A percentile compares a stretch with the other conserved stretches of the same genome.
These are phyloP conservation scores for Sprattus sprattus DNA, from an alignment of 2,113 vertebrate genomes.

Conservation along the genomic window DNA sequence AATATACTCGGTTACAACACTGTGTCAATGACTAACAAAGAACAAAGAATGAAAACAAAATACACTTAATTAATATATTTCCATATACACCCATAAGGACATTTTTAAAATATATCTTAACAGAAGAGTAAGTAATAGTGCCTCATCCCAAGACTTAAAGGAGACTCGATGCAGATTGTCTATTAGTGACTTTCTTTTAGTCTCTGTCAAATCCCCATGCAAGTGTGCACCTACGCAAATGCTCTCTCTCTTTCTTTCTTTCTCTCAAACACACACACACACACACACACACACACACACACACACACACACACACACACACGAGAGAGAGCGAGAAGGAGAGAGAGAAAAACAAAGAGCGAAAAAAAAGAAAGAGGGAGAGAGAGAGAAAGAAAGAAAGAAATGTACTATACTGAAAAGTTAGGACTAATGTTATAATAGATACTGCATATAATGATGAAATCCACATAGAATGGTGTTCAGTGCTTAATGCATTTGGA, in stretches of 20 bases:
- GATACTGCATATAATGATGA: conserved; percentile 22
- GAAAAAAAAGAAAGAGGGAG: not conserved
- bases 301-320: not conserved
- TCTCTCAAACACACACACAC: not conserved
- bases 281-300: not conserved
- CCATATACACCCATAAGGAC: conserved; percentile 52
- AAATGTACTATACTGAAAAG: not conserved
- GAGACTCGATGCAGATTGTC: conserved; percentile 57
- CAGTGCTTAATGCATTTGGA: conserved; percentile 11
- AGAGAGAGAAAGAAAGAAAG: not conserved
- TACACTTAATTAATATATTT: conserved; percentile 53
- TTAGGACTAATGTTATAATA: conserved; percentile 7
- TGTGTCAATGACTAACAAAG: conserved; percentile 53
- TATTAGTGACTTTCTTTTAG: conserved; percentile 35
- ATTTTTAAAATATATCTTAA: conserved; percentile 38
- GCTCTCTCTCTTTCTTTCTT: too few relatives aligned
- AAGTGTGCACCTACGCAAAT: not conserved
- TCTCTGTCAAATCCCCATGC: conserved; percentile 15
- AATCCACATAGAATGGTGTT: not conserved
- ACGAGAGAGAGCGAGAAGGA: not conserved
- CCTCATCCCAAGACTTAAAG: conserved; percentile 38
- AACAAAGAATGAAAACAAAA: conserved; percentile 41
- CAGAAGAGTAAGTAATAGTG: conserved; percentile 53
- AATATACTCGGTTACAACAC: conserved; percentile 62
- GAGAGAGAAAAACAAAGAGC: not conserved